Base-by-base conservation (phyloP, 2,113 vertebrate species). In the Paracanthobrama guichenoti region DNA sequence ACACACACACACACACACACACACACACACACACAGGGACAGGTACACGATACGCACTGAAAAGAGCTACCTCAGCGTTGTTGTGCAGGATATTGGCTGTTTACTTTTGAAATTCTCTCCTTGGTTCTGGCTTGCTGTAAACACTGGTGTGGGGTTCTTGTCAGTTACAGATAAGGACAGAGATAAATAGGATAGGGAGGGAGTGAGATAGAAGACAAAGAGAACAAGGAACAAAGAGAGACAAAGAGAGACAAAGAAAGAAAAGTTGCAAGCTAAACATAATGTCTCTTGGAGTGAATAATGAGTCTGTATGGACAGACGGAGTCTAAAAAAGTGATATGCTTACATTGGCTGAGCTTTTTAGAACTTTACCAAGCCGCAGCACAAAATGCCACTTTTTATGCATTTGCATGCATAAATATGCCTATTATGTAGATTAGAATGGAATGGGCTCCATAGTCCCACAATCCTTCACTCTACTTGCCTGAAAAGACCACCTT, bases 61-160 rank as follows among this genome's bases (percentile, higher is more conserved):
- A 83, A 67, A 69, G 67, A 91, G 89, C 90, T 91, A 86, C 84
- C 82, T 57, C 53, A 79, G 59, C 50, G 6, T 84, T 69, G 90
- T 55, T 31, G 71, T 89, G 90, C 89, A 92, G 91, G 91, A 93
- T 88, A 91, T 88, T 88, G 85, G 83, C 89, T 92, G 92, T 93
- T 93, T 93, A 91, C 91, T 91, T 93, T 91, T 86, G 88, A 94
- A 89, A 91, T 89, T 92, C 92, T 89, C 91, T 82, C 57, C 66
- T 60, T 46, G 22, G 13, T 60, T 72, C 35, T 76, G 67, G 64
- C 82, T 67, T 28, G 71, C 79, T 16, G 80, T 85, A 82, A 84
- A 77, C 73, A 59, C 77, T 78, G 90, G 81, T 79, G 86, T 53
- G 87, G 85, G 85, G 89, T 81, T 85, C 86, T 87, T 89, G 91